Conservation (phyloP, 2,888 invertebrate genomes). For the Cataglyphis albicans region DNA sequence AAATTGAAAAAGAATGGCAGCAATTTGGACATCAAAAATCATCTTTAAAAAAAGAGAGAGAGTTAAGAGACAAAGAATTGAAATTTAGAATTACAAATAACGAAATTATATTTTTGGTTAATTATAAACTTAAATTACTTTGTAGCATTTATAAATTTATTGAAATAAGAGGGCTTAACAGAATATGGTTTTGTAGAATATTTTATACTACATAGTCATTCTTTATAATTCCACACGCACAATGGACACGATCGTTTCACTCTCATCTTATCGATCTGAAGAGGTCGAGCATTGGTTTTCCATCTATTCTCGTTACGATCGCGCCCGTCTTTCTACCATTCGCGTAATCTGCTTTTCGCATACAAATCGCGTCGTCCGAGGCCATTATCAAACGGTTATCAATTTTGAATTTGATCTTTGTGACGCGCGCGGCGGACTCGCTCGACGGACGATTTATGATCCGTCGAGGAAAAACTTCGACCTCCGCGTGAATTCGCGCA, state of each 20-base stretch:
- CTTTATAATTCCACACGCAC: constrained; percentile 11
- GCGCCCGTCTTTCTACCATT: constrained; percentile 36
- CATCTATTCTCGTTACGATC: constrained; percentile 69
- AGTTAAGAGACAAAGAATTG: not conserved
- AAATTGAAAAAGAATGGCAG: constrained; percentile 36
- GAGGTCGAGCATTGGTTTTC: constrained; percentile 64
- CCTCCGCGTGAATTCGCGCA: not conserved
- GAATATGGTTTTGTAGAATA: not conserved
- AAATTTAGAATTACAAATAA: not conserved
- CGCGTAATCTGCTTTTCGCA: constrained; percentile 62
- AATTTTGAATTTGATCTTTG: constrained; percentile 50
- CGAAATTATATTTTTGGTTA: not conserved
- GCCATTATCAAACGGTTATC: constrained; percentile 60
- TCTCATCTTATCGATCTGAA: constrained; percentile 61
- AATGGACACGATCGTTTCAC: constrained; percentile 27
- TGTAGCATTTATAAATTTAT: not conserved
- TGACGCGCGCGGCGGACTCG: constrained; percentile 3
- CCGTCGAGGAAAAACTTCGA: constrained; percentile 15
- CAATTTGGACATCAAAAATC: constrained; percentile 16
- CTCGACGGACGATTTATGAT: constrained; percentile 25
- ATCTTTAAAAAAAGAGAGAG: not conserved
- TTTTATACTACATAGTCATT: not conserved
- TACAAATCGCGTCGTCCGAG: constrained; percentile 15
- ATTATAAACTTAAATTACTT: not conserved
- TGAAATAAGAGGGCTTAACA: not conserved